Evolutionary conservation across 2,113 vertebrate genomes (phyloP).

Genomic region (Willisornis vidua): DNA sequence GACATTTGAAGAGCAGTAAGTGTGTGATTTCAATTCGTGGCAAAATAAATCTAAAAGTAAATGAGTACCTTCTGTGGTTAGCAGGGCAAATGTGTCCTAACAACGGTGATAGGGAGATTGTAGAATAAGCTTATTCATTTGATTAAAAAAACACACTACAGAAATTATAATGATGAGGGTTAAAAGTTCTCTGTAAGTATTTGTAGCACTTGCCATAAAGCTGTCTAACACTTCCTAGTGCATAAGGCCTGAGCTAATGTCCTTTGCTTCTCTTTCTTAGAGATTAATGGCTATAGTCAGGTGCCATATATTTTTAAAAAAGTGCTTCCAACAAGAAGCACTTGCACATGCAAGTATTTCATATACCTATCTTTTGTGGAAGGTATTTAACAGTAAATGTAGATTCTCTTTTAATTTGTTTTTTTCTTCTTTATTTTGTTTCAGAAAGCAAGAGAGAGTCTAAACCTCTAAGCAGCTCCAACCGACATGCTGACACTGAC

Average conservation of each 20-base stretch:
- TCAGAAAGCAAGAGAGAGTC: slow-evolving; percentile 50
- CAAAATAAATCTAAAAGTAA: neutral
- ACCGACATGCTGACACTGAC: slow-evolving; percentile 38
- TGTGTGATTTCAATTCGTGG: neutral
- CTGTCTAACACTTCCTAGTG: neutral
- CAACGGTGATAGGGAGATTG: neutral
- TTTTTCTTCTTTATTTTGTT: neutral
- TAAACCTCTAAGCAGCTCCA: slow-evolving; percentile 48
- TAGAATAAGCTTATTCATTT: neutral
- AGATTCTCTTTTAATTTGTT: too few relatives aligned
- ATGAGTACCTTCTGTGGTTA: neutral
- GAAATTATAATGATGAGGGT: neutral
- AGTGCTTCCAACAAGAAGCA: too few relatives aligned
- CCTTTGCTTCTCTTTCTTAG: neutral
- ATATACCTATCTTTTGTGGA: too few relatives aligned
- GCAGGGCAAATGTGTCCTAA: neutral
- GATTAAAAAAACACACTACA: neutral
- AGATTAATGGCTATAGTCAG: neutral
- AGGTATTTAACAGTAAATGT: too few relatives aligned
- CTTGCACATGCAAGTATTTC: too few relatives aligned
- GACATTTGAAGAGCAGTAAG: neutral
- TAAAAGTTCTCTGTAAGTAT: neutral
- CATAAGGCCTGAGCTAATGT: neutral
- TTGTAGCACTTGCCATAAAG: neutral
- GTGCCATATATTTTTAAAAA: neutral